Base-by-base conservation (phyloP, 2,113 vertebrate genomes). In the Albula goreensis region DNA sequence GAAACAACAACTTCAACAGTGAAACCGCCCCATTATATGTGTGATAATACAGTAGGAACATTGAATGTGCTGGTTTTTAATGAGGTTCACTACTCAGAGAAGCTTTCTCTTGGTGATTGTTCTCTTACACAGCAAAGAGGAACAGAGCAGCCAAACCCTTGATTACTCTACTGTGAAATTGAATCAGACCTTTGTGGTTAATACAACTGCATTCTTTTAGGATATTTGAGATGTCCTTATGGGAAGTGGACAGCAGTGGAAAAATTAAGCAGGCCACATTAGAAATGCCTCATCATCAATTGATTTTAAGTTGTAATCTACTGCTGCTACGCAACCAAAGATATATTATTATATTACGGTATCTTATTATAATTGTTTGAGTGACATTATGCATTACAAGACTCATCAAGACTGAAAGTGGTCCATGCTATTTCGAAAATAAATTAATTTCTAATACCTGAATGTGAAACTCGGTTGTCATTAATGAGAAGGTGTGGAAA, bases 21-120 rank as follows among this genome's bases (percentile, higher is more conserved):
- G 81, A 87, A 66, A 88, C 50, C 60, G 25, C 70, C 50, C 85
- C 79, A 89, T 88, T 92, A 77, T 89, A 85, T 91, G 78, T 85
- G 83, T 49, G 53, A 90, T 81, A 81, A 81, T 82, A 85, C 66
- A 85, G 86, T 13, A 31, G 50, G 66, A 77, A 78, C 17, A 9
- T 10, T 66, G 88, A 86, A 60, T 83, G 74, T 63, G 49, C 85
- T 79, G 5, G 80, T 83, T 90, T 89, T 78, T 91, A 90, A 91
- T 89, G 81, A 86, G 57, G 80, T 11, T 86, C 52, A 60, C 77
- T 90, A 79, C 10, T 77, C 60, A 13, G 80, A 89, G 77, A 87
- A 77, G 83, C 50, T 41, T 70, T 52, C 80, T 87, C 80, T 25
- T 31, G 79, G 85, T 60, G 88, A 63, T 79, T 87, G 88, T 86